phyloP scores from a whole-genome alignment of 2,797 vertebrate genomes.

The Crotalus adamanteus region DNA sequence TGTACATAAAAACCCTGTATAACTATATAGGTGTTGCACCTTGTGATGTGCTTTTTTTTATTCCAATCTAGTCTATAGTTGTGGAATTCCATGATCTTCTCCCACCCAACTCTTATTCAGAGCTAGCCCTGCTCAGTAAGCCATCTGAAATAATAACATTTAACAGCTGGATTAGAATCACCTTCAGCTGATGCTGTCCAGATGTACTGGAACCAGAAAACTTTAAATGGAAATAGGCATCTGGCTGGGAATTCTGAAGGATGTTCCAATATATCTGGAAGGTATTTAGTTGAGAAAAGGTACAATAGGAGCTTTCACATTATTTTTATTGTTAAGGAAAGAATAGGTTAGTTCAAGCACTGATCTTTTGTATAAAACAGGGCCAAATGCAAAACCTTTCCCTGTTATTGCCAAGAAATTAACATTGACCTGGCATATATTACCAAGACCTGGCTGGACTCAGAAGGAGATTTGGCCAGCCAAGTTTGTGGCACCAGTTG shows the following conservation, averaged over 20 bases:
- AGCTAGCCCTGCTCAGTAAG: neutral
- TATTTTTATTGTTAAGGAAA: neutral
- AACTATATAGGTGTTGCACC: neutral
- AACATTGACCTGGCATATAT: neutral
- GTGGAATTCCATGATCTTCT: neutral
- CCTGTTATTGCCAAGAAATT: neutral
- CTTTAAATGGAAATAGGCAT: neutral
- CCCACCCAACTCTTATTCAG: neutral
- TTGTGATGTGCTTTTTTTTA: neutral
- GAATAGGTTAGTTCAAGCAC: neutral
- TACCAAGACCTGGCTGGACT: neutral
- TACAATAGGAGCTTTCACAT: neutral
- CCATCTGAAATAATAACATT: neutral
- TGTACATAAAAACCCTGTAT: neutral
- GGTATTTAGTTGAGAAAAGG: neutral
- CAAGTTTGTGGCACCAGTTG: neutral
- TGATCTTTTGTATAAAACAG: neutral
- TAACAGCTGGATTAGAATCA: neutral
- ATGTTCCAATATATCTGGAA: neutral
- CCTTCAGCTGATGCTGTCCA: neutral
- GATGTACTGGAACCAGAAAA: neutral
- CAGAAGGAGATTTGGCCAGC: neutral
- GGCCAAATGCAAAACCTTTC: neutral
- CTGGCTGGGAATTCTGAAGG: neutral
- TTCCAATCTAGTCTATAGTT: neutral